A percentile compares a stretch with the other conserved stretches of the same genome.
Conservation (phyloP, 2,113 vertebrate genomes). For the Pyxicephalus adspersus region DNA sequence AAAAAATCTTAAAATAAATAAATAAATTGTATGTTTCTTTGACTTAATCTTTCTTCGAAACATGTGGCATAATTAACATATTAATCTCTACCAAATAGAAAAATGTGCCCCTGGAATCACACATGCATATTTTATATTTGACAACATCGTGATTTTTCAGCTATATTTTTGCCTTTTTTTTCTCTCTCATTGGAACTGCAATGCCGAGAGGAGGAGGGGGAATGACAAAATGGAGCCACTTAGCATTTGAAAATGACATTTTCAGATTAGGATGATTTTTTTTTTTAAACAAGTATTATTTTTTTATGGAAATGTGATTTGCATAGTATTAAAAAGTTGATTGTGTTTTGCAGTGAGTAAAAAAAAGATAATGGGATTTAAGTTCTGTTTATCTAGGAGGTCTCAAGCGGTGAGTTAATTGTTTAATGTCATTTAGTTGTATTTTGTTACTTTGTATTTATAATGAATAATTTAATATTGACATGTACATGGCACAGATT, state of each 20-base stretch:
- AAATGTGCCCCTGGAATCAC: slow-evolving; percentile 63
- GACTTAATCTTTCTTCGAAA: slow-evolving; percentile 66
- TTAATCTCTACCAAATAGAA: slow-evolving; percentile 67
- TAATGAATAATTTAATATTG: background rate
- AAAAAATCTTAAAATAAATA: slow-evolving; percentile 68
- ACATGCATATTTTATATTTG: slow-evolving; percentile 61
- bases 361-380: slow-evolving; percentile 26
- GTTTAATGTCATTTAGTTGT: background rate
- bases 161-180: slow-evolving; percentile 58
- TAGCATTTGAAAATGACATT: slow-evolving; percentile 57
- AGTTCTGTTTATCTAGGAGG: background rate
- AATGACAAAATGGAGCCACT: slow-evolving; percentile 50
- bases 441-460: background rate
- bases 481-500: too few species aligned
- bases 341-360: slow-evolving; percentile 6
- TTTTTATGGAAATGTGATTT: slow-evolving; percentile 55
- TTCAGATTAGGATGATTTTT: slow-evolving; percentile 62
- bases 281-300: slow-evolving; percentile 55
- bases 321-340: slow-evolving; percentile 43
- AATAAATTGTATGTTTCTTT: slow-evolving; percentile 64
- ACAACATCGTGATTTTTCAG: slow-evolving; percentile 61
- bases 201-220: slow-evolving; percentile 46
- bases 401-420: background rate
- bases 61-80: slow-evolving; percentile 67
- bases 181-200: slow-evolving; percentile 46